Evolutionary conservation across 2,888 invertebrate genomes (phyloP).

Genomic region (Rhopalosiphum nymphaeae): DNA sequence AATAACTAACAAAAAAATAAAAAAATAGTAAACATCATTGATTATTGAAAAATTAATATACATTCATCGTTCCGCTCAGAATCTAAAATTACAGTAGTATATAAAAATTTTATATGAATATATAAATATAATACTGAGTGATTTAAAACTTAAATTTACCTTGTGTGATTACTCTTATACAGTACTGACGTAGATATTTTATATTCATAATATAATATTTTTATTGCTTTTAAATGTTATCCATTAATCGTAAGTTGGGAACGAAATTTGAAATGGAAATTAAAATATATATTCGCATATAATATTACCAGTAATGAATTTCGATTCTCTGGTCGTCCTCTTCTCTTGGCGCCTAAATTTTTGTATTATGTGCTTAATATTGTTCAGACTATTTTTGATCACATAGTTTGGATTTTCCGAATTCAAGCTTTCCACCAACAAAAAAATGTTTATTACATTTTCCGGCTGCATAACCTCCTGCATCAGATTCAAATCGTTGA

Average conservation of each 20-base stretch:
- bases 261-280: neutral
- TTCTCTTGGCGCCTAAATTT: constrained; percentile 81
- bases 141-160: neutral
- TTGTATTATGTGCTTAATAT: constrained; percentile 91
- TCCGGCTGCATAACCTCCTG: constrained; percentile 80
- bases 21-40: too few relatives aligned
- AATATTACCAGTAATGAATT: constrained; percentile 81
- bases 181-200: neutral
- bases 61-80: too few relatives aligned
- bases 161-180: neutral
- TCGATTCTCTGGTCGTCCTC: constrained; percentile 83
- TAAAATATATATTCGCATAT: neutral
- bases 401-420: constrained; percentile 95
- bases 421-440: constrained; percentile 94
- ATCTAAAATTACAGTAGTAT: neutral
- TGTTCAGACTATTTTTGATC: constrained; percentile 88
- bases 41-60: too few relatives aligned
- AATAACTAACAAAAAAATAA: too few relatives aligned
- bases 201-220: neutral
- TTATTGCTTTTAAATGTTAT: neutral
- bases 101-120: neutral
- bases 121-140: neutral
- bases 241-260: neutral
- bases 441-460: constrained; percentile 85
- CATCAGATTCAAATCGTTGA: constrained; percentile 85